These are phyloP conservation scores for Andrena praecox DNA, from an alignment of 2,888 invertebrate genomes.

Conservation along the genomic window DNA sequence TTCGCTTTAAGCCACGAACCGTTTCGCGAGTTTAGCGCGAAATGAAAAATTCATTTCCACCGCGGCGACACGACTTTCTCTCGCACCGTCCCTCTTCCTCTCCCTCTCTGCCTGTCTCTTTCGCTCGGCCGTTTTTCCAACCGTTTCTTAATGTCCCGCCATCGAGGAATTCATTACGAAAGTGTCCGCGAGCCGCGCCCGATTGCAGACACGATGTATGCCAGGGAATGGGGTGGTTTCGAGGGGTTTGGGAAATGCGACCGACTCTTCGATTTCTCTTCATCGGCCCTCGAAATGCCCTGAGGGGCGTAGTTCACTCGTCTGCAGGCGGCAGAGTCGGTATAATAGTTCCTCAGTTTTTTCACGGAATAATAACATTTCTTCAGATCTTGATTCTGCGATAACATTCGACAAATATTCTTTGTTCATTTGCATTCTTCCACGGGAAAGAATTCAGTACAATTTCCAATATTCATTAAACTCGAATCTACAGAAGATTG, in stretches of 20 bases:
- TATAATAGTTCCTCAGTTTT: neutral
- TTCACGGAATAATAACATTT: neutral
- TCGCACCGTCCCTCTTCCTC: slow-evolving; percentile 20
- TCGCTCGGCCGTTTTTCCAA: slow-evolving; percentile 60
- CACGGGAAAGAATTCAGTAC: too few relatives aligned
- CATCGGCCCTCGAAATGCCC: neutral
- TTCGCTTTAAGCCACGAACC: slow-evolving; percentile 78
- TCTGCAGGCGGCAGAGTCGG: neutral
- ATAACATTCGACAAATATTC: too few relatives aligned
- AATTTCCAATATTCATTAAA: neutral
- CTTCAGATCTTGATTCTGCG: too few relatives aligned
- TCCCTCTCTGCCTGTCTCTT: slow-evolving; percentile 11
- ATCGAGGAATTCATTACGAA: slow-evolving; percentile 69
- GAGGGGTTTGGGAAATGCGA: neutral
- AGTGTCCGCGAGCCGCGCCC: slow-evolving; percentile 53
- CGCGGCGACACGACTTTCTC: slow-evolving; percentile 64
- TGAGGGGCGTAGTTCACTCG: neutral
- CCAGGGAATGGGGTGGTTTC: neutral
- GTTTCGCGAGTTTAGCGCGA: slow-evolving; percentile 79
- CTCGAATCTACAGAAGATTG: neutral
- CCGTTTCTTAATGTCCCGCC: slow-evolving; percentile 69
- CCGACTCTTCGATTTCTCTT: slow-evolving; percentile 8
- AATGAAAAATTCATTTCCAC: slow-evolving; percentile 80
- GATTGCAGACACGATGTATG: slow-evolving; percentile 52
- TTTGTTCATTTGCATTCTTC: too few relatives aligned